A percentile compares a stretch with the other conserved stretches of the same genome.
These are phyloP conservation scores for Sebastolobus alascanus DNA, from an alignment of 2,797 vertebrate species.

Conservation along the genomic window DNA sequence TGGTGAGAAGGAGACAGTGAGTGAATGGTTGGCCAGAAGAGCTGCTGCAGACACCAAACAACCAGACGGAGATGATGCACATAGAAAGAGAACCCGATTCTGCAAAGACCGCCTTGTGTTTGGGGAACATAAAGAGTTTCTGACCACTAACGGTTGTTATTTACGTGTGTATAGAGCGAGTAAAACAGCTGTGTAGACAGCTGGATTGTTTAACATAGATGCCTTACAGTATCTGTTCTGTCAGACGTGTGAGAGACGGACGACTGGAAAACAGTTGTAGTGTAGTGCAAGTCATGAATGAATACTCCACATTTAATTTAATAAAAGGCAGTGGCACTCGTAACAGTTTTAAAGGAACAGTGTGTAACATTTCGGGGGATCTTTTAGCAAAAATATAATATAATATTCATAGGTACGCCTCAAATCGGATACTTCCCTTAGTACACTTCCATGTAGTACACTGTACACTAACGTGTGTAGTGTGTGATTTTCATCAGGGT, in stretches of 20 bases:
- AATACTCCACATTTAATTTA: too few species aligned
- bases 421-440: too few species aligned
- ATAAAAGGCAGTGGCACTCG: too few species aligned
- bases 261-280: background rate
- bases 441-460: too few species aligned
- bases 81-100: background rate
- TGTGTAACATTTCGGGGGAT: too few species aligned
- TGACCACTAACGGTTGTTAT: background rate
- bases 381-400: too few species aligned
- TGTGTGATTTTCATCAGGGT: too few species aligned
- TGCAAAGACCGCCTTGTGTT: background rate
- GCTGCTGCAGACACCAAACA: conserved; percentile 38
- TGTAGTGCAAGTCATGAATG: background rate
- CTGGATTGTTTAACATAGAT: background rate
- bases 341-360: background rate
- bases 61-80: conserved; percentile 42
- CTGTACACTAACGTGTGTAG: too few species aligned
- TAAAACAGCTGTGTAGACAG: background rate
- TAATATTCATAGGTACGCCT: too few species aligned
- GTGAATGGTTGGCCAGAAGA: conserved; percentile 44
- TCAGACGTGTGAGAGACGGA: background rate
- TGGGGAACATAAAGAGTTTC: background rate
- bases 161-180: accelerated
- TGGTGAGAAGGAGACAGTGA: conserved; percentile 46
- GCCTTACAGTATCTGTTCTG: background rate